These are phyloP conservation scores for Conistra vaccinii DNA, from an alignment of 2,888 invertebrate genomes.

Conservation along the genomic window DNA sequence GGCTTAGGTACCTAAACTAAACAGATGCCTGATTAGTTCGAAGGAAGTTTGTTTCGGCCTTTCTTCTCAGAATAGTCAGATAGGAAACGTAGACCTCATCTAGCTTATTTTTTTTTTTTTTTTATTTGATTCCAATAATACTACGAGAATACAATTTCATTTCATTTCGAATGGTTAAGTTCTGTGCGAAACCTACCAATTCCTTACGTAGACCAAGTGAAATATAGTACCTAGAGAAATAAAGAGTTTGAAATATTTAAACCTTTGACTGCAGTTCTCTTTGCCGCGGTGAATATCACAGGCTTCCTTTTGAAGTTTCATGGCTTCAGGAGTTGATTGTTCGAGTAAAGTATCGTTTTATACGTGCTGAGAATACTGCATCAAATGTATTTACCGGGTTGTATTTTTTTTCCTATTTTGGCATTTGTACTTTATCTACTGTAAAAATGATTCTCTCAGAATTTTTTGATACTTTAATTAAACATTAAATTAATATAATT, in stretches of 20 bases:
- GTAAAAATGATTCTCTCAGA: neutral
- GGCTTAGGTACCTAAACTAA: neutral
- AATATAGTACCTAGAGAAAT: slow-evolving; percentile 35
- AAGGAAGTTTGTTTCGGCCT: too few relatives aligned
- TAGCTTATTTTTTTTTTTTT: too few relatives aligned
- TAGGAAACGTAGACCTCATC: too few relatives aligned
- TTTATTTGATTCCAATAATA: too few relatives aligned
- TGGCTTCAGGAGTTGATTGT: slow-evolving; percentile 44
- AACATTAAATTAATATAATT: too few relatives aligned
- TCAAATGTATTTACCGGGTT: neutral
- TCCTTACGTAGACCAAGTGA: neutral
- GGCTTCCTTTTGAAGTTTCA: slow-evolving; percentile 62
- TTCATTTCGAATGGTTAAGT: neutral
- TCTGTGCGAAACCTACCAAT: neutral
- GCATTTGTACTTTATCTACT: neutral
- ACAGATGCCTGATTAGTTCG: too few relatives aligned
- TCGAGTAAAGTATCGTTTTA: slow-evolving; percentile 28
- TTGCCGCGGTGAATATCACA: slow-evolving; percentile 41
- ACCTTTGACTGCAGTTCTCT: slow-evolving; percentile 64
- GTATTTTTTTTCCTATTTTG: neutral
- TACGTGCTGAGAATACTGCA: neutral
- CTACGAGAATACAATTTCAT: too few relatives aligned
- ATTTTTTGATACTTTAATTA: neutral
- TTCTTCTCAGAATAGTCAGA: too few relatives aligned
- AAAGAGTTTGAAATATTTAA: slow-evolving; percentile 20